A percentile compares a stretch with the other conserved stretches of the same genome.
Evolutionary conservation across 2,113 vertebrate genomes (phyloP).

Genomic region (Pteruthius melanotis): DNA sequence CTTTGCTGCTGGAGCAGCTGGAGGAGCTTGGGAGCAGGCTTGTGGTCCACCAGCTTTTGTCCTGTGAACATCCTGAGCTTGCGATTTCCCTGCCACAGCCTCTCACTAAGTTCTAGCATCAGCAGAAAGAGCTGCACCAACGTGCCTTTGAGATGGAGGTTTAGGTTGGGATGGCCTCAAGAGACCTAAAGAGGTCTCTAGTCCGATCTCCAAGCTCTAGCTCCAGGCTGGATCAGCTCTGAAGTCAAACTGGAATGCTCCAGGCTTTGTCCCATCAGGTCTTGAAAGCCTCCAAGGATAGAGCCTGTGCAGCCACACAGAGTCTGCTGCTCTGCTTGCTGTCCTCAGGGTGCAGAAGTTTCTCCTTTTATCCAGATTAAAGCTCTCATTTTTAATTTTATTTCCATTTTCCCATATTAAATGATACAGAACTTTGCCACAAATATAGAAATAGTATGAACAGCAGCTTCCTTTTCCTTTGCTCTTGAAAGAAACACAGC

Average conservation of each 20-base stretch:
- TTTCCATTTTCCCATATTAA: background rate
- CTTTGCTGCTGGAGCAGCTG: background rate
- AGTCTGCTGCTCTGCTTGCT: background rate
- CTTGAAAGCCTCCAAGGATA: background rate
- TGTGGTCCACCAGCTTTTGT: background rate
- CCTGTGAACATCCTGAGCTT: background rate
- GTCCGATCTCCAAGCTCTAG: background rate
- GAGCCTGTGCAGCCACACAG: background rate
- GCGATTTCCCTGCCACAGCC: background rate
- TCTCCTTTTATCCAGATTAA: background rate
- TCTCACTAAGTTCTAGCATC: background rate
- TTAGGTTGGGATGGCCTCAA: background rate
- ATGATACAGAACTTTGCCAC: background rate
- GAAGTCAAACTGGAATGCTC: background rate
- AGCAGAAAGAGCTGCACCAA: background rate
- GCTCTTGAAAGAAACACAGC: background rate
- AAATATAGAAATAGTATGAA: background rate
- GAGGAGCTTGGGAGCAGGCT: fast-evolving
- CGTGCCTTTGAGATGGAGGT: background rate
- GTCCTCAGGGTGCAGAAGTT: background rate
- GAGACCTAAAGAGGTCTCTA: background rate
- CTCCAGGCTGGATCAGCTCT: background rate
- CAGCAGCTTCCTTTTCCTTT: background rate
- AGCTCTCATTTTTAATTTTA: background rate
- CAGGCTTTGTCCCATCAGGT: background rate